Percentiles rank a stretch among this genome's conserved stretches.
phyloP scores from a whole-genome alignment of 1,140 invertebrate genomes.

The Drosophila subobscura region DNA sequence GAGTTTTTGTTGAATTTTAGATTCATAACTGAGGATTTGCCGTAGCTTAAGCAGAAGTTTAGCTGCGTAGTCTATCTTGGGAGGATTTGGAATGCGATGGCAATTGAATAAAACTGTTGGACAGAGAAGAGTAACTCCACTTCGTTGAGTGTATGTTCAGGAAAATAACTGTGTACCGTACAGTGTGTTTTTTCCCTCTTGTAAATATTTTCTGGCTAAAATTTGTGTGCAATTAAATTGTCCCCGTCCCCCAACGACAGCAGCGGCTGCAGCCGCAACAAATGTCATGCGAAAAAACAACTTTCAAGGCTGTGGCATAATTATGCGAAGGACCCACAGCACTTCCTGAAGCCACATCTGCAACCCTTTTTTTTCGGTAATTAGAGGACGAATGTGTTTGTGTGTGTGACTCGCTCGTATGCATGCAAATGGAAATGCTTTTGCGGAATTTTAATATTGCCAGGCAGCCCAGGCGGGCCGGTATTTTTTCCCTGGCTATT shows the following conservation, averaged over 20 bases:
- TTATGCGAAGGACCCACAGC: constrained; percentile 20
- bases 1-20: too few species aligned
- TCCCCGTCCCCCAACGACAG: neutral
- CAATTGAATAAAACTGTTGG: too few species aligned
- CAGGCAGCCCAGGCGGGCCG: too few species aligned
- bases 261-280: constrained; percentile 19
- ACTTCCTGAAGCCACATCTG: constrained; percentile 7
- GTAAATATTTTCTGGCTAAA: neutral
- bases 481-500: constrained; percentile 1
- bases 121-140: too few species aligned
- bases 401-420: constrained; percentile 5
- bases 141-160: too few species aligned
- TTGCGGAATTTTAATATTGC: constrained; percentile 9
- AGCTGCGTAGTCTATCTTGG: too few species aligned
- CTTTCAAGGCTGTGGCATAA: constrained; percentile 45
- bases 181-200: neutral
- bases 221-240: constrained; percentile 20
- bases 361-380: constrained; percentile 30
- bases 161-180: too few species aligned
- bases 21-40: too few species aligned
- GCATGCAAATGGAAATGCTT: constrained; percentile 18
- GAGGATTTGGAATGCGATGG: too few species aligned
- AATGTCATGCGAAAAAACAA: constrained; percentile 32
- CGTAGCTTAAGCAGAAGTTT: too few species aligned
- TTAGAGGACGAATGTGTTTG: constrained; percentile 35